These are phyloP conservation scores for Zygogramma bicolorata DNA, from an alignment of 2,888 invertebrate genomes.

Conservation along the genomic window DNA sequence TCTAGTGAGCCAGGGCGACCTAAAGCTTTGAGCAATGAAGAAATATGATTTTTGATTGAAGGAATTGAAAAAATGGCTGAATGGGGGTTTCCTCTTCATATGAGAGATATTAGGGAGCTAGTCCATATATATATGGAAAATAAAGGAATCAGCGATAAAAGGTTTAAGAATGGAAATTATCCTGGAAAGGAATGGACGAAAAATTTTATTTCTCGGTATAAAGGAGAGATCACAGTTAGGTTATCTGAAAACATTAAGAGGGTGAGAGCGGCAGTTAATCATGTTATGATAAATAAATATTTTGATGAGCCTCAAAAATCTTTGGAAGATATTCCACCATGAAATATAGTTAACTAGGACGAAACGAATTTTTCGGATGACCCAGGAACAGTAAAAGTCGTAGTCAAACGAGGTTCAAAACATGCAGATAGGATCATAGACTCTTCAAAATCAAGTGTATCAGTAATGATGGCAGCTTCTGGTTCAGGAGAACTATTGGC, in stretches of 20 bases:
- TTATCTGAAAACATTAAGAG: conserved; percentile 17
- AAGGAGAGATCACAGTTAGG: conserved; percentile 2
- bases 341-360: conserved; percentile 16
- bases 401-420: conserved; percentile 21
- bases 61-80: no score
- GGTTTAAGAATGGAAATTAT: neutral
- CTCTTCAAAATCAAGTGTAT: conserved; percentile 12
- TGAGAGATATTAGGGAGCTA: no score
- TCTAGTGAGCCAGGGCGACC: no score
- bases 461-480: conserved; percentile 19
- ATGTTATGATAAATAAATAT: conserved; percentile 15
- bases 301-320: conserved; percentile 14
- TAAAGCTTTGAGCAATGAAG: no score
- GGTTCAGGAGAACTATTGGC: conserved; percentile 26
- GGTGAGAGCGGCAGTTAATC: conserved; percentile 12
- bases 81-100: no score
- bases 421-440: conserved; percentile 17
- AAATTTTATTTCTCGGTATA: neutral
- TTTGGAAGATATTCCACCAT: conserved; percentile 8
- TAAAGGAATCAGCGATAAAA: conserved; percentile 3
- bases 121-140: no score
- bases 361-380: conserved; percentile 20
- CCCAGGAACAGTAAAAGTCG: conserved; percentile 15
- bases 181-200: neutral
- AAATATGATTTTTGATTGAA: no score